Base-by-base conservation (phyloP, 2,888 invertebrate species). In the Neelides folsomi region DNA sequence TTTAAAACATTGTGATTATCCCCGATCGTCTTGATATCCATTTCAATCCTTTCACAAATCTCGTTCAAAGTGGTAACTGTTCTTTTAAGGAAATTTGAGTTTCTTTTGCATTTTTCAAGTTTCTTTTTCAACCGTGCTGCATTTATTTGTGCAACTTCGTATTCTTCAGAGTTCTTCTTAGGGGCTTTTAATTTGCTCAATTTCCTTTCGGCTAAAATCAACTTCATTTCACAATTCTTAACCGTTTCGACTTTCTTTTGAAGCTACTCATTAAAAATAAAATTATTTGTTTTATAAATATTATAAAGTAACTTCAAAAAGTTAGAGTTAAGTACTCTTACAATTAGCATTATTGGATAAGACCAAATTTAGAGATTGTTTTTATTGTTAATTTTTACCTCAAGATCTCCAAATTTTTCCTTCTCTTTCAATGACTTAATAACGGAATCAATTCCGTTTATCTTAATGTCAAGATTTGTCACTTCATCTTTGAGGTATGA, bases 171-270 rank as follows among this genome's bases (percentile, higher is more conserved):
- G 2, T n/a, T 39, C 12, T 36, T 46, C 38, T 59, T 44, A 9
- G 1, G 27, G 15, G 36, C 47, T 40, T 52, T 49, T 16, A 47
- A 48, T 3, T 52, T 40, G 18, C 52, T 52, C 9, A n/a, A 46
- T 1, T 2, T 41, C 19, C 38, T 55, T 41, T 55, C 51, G 6
- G 52, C 49, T 13, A 53, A 46, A n/a, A 56, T 49, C 66, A 82
- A 81, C 67, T 78, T 80, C 63, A 83, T 80, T 50, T 85, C 70
- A 56, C 76, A 76, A 67, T 77, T 82, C 12, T 81, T 79, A 62
- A 76, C 73, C 65, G 79, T 76, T 45, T 78, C 78, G 57, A 82
- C 77, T 50, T 77, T 77, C 1, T 75, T 76, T 15, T 80, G 70
- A 68, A 82, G 76, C 20, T 76, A 74, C 65, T 80, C 77, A 7